Conservation (phyloP, 2,888 invertebrate species). For the Norana najaformis region DNA sequence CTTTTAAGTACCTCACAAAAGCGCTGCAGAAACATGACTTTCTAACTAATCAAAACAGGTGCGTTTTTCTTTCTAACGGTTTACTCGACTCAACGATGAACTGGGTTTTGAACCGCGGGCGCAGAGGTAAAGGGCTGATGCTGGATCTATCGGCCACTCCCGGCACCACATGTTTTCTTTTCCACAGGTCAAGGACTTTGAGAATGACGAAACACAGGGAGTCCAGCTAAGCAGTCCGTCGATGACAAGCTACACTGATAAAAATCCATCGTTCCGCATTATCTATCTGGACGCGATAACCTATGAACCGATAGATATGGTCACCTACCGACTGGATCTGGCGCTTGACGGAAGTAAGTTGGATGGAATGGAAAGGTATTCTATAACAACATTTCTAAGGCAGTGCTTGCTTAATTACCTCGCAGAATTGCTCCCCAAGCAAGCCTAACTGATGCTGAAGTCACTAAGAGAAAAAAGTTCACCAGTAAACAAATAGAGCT, state of each 20-base stretch:
- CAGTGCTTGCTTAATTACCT: too few species aligned
- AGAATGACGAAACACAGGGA: constrained; percentile 16
- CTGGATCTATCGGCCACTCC: background rate
- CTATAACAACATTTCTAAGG: too few species aligned
- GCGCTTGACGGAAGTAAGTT: background rate
- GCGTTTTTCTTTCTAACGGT: too few species aligned
- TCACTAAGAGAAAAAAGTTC: too few species aligned
- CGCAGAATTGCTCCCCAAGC: too few species aligned
- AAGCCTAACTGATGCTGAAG: too few species aligned
- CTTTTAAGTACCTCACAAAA: too few species aligned
- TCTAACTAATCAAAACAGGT: too few species aligned
- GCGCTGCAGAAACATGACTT: too few species aligned
- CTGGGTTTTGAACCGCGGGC: too few species aligned
- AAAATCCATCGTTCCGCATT: constrained; percentile 27
- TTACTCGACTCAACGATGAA: too few species aligned
- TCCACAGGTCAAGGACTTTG: background rate
- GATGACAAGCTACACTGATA: constrained; percentile 24
- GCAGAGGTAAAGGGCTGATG: background rate
- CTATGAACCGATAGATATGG: constrained; percentile 41
- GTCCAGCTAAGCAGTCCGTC: constrained; percentile 30
- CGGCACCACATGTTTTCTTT: background rate
- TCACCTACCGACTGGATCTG: constrained; percentile 41
- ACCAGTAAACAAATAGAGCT: too few species aligned
- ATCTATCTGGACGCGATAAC: constrained; percentile 39
- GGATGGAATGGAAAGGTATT: background rate